A percentile compares a stretch with the other conserved stretches of the same genome.
phyloP scores from a whole-genome alignment of 2,113 vertebrate genomes.

The Chinchilla lanigera region DNA sequence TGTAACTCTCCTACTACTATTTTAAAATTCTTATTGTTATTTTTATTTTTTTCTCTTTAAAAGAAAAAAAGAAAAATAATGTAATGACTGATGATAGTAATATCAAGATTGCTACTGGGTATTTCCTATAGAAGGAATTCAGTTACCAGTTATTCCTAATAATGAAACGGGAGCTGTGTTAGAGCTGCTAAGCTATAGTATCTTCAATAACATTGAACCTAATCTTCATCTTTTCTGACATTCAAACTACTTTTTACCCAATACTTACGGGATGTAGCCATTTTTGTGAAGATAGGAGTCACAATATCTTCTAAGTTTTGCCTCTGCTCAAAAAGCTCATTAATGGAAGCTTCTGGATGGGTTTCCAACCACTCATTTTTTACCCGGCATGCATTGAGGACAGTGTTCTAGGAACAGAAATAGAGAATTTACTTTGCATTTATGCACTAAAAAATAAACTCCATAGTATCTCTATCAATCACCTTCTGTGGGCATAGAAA shows the following conservation, averaged over 20 bases:
- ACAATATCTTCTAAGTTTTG: slow-evolving; percentile 84
- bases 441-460: slow-evolving; percentile 15
- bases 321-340: slow-evolving; percentile 87
- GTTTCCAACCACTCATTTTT: slow-evolving; percentile 88
- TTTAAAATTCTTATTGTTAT: no score
- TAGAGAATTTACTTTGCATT: neutral
- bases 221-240: neutral
- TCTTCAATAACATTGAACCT: neutral
- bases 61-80: neutral
- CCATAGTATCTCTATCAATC: no score
- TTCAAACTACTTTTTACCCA: neutral
- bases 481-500: neutral
- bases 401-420: slow-evolving; percentile 80
- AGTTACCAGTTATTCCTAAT: neutral
- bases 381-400: slow-evolving; percentile 78
- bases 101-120: slow-evolving; percentile 3
- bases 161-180: neutral
- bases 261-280: slow-evolving; percentile 83
- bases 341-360: slow-evolving; percentile 76
- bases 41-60: no score
- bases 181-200: neutral
- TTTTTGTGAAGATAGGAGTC: slow-evolving; percentile 84
- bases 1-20: no score
- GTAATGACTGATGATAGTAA: neutral
- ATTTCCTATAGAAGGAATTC: slow-evolving; percentile 36